A percentile compares a stretch with the other conserved stretches of the same genome.
These are phyloP conservation scores for Athetis lepigone DNA, from an alignment of 2,888 invertebrate species.

Conservation along the genomic window DNA sequence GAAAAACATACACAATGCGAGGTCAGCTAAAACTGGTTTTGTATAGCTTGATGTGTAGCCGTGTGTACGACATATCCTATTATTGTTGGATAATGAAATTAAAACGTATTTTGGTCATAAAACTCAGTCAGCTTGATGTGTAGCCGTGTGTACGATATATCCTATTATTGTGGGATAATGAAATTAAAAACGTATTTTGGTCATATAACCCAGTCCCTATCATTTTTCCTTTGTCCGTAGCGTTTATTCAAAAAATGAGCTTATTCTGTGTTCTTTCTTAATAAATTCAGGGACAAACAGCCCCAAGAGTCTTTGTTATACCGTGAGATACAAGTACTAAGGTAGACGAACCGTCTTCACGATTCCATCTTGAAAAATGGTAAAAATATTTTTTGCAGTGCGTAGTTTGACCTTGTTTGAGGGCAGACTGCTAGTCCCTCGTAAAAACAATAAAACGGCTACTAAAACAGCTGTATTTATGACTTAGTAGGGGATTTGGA, in stretches of 20 bases:
- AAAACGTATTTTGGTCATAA: too few relatives aligned
- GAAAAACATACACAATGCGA: too few relatives aligned
- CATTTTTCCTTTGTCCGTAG: conserved; percentile 19
- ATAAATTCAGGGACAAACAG: conserved; percentile 49
- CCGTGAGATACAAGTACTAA: conserved; percentile 32
- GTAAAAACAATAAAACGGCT: conserved; percentile 73
- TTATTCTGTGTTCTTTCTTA: conserved; percentile 27
- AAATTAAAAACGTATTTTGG: too few relatives aligned
- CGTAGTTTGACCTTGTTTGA: conserved; percentile 58
- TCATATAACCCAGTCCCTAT: too few relatives aligned
- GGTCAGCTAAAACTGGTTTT: too few relatives aligned
- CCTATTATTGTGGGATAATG: too few relatives aligned
- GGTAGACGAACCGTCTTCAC: conserved; percentile 36
- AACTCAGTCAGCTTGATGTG: too few relatives aligned
- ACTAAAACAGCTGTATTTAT: conserved; percentile 76
- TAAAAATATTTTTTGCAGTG: conserved; percentile 29
- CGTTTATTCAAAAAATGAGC: conserved; percentile 7
- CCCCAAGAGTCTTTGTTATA: conserved; percentile 36
- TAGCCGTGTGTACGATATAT: too few relatives aligned
- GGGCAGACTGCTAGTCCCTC: conserved; percentile 69
- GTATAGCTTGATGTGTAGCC: too few relatives aligned
- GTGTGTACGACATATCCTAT: too few relatives aligned
- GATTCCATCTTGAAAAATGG: conserved; percentile 20
- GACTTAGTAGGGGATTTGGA: too few relatives aligned
- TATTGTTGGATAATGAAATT: too few relatives aligned